A percentile compares a stretch with the other conserved stretches of the same genome.
Evolutionary conservation across 2,797 vertebrate genomes (phyloP).

Genomic region (Simalia tracyae): DNA sequence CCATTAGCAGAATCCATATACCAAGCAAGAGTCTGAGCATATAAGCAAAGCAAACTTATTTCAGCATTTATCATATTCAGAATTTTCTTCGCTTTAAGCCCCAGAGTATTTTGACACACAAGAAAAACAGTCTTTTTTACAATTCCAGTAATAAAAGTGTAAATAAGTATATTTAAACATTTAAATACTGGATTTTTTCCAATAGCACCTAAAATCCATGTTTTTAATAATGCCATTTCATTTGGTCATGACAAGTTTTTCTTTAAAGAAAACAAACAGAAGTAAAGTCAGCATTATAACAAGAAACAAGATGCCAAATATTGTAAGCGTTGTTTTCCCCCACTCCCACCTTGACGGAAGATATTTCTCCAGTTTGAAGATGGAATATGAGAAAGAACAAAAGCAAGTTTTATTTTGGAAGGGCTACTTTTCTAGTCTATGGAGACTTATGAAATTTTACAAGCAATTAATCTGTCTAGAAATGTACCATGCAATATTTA

Average conservation of each 20-base stretch:
- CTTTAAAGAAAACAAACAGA: neutral
- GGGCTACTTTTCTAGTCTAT: neutral
- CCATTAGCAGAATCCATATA: conserved; percentile 25
- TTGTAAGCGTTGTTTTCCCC: neutral
- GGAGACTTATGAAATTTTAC: neutral
- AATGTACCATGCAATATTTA: conserved; percentile 58
- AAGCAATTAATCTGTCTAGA: conserved; percentile 29
- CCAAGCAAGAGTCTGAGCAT: conserved; percentile 29
- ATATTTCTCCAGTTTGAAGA: neutral
- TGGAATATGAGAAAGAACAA: neutral
- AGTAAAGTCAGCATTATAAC: conserved; percentile 23
- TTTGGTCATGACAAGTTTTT: neutral
- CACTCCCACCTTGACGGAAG: neutral
- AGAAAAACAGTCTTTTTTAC: conserved; percentile 6
- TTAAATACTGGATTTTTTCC: neutral
- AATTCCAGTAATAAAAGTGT: neutral
- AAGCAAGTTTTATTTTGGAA: conserved; percentile 13
- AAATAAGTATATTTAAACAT: neutral
- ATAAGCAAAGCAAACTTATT: conserved; percentile 46
- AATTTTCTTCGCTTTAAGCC: conserved; percentile 8
- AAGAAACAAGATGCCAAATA: conserved; percentile 38
- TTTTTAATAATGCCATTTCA: accelerated
- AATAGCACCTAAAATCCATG: neutral
- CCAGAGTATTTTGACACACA: neutral
- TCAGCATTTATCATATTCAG: conserved; percentile 32